Base-by-base conservation (phyloP, 2,797 vertebrate genomes). In the Myotis vivesi region DNA sequence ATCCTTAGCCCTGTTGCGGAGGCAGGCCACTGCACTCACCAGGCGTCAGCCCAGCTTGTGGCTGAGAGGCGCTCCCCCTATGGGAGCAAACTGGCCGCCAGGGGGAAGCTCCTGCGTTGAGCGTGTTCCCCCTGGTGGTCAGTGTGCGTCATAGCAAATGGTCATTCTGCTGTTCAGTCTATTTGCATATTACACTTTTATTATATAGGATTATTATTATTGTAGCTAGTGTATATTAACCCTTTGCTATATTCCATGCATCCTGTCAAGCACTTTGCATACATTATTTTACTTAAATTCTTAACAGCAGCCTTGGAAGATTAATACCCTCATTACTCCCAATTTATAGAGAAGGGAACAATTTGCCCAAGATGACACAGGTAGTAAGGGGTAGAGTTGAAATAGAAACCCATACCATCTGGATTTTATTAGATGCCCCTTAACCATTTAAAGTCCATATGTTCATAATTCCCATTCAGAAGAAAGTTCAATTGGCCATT, bases 211-310 rank as follows among this genome's bases (percentile, higher is more conserved):
- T 64, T 25, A 84, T 86, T 41, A 22, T n/a, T 85, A 77, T 33
- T 51, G 7, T 33, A 66, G 3, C 8, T 62, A 19, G 1, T 44
- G 36, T 89, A 71, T 81, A 87, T 38, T 59, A 57, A 86, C 30
- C 38, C 23, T 71, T 51, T 88, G 33, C 46, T 68, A 38, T 87
- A 16, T 49, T 64, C 15, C 30, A 75, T 5, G 55, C 6, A 80
- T 11, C 49, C 72, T 51, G 12, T 25, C 62, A 88, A 85, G 38
- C 28, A 49, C 55, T 79, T 49, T 69, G 41, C 25, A 69, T 64
- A 55, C 2, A 57, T 36, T 90, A 66, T 87, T 90, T 75, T 62
- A 93, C 72, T 77, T 64, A 94, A 95, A 84, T 53, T 92, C 44
- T 68, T 72, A 87, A 76, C 30, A 90, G 76, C 25, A 92, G 23